phyloP scores from a whole-genome alignment of 2,888 invertebrate genomes.

The Synanthedon formicaeformis region DNA sequence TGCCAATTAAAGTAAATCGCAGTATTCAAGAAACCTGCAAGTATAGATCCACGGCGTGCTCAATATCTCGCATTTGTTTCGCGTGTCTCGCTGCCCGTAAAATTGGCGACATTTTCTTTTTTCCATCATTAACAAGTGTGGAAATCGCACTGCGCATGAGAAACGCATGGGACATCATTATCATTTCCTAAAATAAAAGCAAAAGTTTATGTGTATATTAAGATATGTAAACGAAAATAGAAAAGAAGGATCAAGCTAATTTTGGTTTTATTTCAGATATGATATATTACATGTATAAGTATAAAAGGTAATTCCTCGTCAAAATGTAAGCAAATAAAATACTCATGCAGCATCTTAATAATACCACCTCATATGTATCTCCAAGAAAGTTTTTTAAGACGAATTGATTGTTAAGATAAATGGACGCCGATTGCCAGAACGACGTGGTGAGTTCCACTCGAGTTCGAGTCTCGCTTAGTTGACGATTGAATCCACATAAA shows the following conservation, averaged over 20 bases:
- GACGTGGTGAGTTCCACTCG: conserved; percentile 49
- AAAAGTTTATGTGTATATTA: too few species aligned
- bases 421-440: conserved; percentile 47
- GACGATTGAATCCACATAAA: conserved; percentile 42
- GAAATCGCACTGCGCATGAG: conserved; percentile 30
- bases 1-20: neutral
- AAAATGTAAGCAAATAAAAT: neutral
- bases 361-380: conserved; percentile 37
- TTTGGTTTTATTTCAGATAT: too few species aligned
- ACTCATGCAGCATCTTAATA: conserved; percentile 10
- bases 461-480: conserved; percentile 46
- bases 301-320: neutral
- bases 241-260: too few species aligned
- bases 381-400: conserved; percentile 37
- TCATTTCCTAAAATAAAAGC: conserved; percentile 34
- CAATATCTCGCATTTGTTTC: conserved; percentile 41
- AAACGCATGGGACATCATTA: conserved; percentile 49
- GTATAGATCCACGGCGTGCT: conserved; percentile 44
- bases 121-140: conserved; percentile 19
- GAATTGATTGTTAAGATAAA: conserved; percentile 54
- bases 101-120: conserved; percentile 15
- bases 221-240: too few species aligned
- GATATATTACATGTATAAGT: too few species aligned
- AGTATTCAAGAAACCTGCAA: conserved; percentile 26
- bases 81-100: conserved; percentile 49